Evolutionary conservation across 2,888 invertebrate genomes (phyloP).

Genomic region (Erebia palarica): DNA sequence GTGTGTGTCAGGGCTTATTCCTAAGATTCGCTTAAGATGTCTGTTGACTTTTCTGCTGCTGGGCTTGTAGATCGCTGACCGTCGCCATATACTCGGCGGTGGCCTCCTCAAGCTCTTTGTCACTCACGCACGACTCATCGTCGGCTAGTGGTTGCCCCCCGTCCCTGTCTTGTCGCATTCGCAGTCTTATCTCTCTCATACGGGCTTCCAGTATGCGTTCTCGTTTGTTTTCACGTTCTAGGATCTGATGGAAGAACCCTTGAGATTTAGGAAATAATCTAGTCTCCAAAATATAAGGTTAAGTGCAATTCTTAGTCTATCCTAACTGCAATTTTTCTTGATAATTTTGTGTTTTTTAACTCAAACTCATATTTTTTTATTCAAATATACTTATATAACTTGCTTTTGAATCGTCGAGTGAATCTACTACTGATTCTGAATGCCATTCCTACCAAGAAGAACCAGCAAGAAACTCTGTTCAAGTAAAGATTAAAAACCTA

Average conservation of each 20-base stretch:
- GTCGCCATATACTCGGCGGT: slow-evolving; percentile 67
- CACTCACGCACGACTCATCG: slow-evolving; percentile 54
- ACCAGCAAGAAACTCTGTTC: no score
- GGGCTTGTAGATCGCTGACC: slow-evolving; percentile 59
- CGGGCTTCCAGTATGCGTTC: slow-evolving; percentile 96
- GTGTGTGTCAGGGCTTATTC: neutral
- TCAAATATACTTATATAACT: no score
- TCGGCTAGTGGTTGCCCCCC: slow-evolving; percentile 53
- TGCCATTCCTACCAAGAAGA: no score
- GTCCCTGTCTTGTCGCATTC: slow-evolving; percentile 74
- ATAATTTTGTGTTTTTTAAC: no score
- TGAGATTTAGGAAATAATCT: no score
- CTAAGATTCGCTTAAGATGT: slow-evolving; percentile 8
- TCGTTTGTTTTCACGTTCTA: slow-evolving; percentile 93
- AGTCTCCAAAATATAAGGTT: no score
- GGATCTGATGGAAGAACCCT: slow-evolving; percentile 81
- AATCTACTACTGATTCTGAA: no score
- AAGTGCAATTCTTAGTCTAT: no score
- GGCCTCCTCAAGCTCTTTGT: slow-evolving; percentile 69
- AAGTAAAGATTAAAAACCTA: no score
- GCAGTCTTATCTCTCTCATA: slow-evolving; percentile 90
- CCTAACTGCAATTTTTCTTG: no score
- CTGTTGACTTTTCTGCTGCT: slow-evolving; percentile 53
- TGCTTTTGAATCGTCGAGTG: no score
- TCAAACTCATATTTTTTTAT: no score